These are phyloP conservation scores for Coturnix japonica DNA, from an alignment of 2,113 vertebrate genomes.

Conservation along the genomic window DNA sequence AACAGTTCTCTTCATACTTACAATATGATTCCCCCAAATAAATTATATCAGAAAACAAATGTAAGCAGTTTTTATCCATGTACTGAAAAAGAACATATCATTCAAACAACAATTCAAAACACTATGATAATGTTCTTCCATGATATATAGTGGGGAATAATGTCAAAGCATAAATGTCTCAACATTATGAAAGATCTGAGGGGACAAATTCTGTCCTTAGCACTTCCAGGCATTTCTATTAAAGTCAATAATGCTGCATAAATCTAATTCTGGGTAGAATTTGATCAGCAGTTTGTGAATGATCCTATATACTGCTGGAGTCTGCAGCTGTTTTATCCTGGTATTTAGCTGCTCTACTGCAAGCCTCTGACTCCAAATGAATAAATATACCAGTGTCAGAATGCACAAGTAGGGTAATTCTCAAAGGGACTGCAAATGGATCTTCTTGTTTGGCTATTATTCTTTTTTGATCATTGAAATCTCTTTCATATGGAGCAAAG, in stretches of 20 bases:
- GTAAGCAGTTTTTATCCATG: neutral
- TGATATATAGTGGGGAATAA: neutral
- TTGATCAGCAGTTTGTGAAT: conserved; percentile 34
- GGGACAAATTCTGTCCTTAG: neutral
- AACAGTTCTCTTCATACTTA: neutral
- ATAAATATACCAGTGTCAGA: conserved; percentile 36
- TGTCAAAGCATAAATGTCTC: neutral
- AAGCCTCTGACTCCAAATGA: neutral
- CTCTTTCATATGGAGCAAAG: conserved; percentile 20
- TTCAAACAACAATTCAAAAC: no score
- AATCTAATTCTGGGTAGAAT: conserved; percentile 6
- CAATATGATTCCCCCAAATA: neutral
- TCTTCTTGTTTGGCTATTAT: conserved; percentile 2
- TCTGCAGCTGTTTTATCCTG: conserved; percentile 60
- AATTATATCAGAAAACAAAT: neutral
- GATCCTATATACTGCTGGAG: neutral
- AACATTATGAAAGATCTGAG: neutral
- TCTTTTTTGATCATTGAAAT: neutral
- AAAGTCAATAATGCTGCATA: neutral
- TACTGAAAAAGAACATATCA: neutral
- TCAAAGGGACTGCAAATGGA: conserved; percentile 24
- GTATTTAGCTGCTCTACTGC: conserved; percentile 57
- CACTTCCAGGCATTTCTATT: neutral
- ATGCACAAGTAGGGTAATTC: conserved; percentile 23
- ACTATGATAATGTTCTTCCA: neutral